Evolutionary conservation across 2,888 invertebrate species (phyloP).

Genomic region (Sympetrum striolatum): DNA sequence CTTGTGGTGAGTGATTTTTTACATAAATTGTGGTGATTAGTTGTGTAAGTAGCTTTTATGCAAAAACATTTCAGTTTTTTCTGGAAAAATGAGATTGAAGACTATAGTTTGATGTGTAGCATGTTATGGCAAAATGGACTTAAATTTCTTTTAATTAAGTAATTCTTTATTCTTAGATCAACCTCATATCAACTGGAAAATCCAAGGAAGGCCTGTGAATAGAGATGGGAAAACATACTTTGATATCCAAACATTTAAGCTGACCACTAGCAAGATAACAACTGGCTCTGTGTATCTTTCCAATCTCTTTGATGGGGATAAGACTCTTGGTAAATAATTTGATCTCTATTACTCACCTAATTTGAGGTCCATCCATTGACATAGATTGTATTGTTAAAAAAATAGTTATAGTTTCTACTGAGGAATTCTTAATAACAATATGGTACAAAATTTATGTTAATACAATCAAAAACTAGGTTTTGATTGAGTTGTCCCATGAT

Average conservation of each 20-base stretch:
- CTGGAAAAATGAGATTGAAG: too few species aligned
- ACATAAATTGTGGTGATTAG: not conserved
- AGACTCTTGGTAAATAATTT: not conserved
- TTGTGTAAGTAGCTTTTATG: not conserved
- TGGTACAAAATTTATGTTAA: too few species aligned
- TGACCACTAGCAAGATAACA: not conserved
- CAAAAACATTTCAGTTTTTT: too few species aligned
- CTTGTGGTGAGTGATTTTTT: not conserved
- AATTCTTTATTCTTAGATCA: not conserved
- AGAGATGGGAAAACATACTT: not conserved
- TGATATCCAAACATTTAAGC: slow-evolving; percentile 17
- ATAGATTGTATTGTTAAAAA: too few species aligned
- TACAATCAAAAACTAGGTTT: too few species aligned
- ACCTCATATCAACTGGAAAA: slow-evolving; percentile 1
- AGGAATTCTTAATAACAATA: too few species aligned
- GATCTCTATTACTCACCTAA: not conserved
- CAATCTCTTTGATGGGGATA: slow-evolving; percentile 32
- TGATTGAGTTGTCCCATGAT: too few species aligned
- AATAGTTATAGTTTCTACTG: too few species aligned
- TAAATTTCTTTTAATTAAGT: not conserved
- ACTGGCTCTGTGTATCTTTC: slow-evolving; percentile 2
- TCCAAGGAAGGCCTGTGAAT: not conserved
- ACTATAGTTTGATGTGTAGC: too few species aligned
- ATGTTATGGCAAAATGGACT: too few species aligned
- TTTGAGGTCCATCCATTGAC: not conserved